Evolutionary conservation across 2,888 invertebrate species (phyloP), one percentile per base, ranked within the genome.

Genomic region (Lacanobia oleracea): DNA sequence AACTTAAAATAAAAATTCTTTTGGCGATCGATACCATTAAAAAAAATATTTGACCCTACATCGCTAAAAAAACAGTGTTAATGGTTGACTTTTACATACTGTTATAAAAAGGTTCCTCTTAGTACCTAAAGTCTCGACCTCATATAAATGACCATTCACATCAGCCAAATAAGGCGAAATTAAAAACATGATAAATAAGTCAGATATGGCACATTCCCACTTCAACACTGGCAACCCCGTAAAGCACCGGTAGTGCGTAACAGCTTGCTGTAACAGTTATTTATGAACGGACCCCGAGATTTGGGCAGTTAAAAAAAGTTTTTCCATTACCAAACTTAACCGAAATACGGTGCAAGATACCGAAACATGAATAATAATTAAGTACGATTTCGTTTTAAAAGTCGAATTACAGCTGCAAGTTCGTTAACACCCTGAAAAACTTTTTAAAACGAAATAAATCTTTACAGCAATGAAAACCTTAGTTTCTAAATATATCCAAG

Each of bases 261-360:
- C 95, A 95, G 94, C 94, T 94, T 94, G 94, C 91, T 86, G 89
- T 91, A 91, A 92, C 94, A 94, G 94, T 93, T 95, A 95, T 95
- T 96, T 96, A 95, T 94, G 91, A 89, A 89, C 87, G 90, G 89
- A 89, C 90, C 89, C 90, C 90, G 89, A 93, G 93, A 94, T 94
- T 94, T 92, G 81, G 86, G 91, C 91, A 92, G 92, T 92, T 93
- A 91, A 92, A 94, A 91, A 94, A 95, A 95, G 90, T 95, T 95
- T 95, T 94, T 93, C 94, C 94, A 95, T 95, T 95, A 93, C 91
- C 84, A 89, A 95, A 94, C 91, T 92, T 90, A 88, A 88, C 90
- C 88, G 89, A 91, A 91, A 91, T 88, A 90, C 87, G 87, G 87
- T 85, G 87, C 88, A 88, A 91, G 91, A 90, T 88, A 90, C 87